Evolutionary conservation across 1,140 invertebrate genomes (phyloP).

Genomic region (Eumaeus atala): DNA sequence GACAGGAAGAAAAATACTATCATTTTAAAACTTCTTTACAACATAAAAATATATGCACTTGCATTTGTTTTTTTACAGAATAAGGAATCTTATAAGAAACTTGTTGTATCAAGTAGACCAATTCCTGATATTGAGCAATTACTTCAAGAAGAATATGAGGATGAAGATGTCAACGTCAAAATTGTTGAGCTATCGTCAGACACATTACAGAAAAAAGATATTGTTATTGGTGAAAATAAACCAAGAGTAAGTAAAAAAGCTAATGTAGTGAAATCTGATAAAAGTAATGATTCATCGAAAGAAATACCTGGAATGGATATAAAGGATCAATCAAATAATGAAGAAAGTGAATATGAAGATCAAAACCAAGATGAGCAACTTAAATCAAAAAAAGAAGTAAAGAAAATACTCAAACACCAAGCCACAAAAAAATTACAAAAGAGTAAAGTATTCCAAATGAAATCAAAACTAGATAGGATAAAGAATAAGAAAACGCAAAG

Average conservation of each 20-base stretch:
- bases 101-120: constrained; percentile 77
- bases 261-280: constrained; percentile 28
- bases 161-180: constrained; percentile 84
- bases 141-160: constrained; percentile 79
- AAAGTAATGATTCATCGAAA: constrained; percentile 28
- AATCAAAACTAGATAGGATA: constrained; percentile 79
- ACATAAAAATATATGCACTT: constrained; percentile 14
- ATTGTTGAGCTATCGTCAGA: constrained; percentile 81
- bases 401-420: constrained; percentile 79
- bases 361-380: constrained; percentile 60
- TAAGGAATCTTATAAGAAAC: constrained; percentile 79
- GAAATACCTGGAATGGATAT: constrained; percentile 62
- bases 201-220: constrained; percentile 77
- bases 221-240: constrained; percentile 82
- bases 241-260: constrained; percentile 52
- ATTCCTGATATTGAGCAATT: constrained; percentile 81
- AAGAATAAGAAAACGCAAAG: constrained; percentile 76
- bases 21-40: too few relatives aligned
- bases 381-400: constrained; percentile 78
- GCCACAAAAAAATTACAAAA: constrained; percentile 81
- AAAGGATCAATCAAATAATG: constrained; percentile 56
- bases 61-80: constrained; percentile 73
- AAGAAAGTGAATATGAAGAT: constrained; percentile 53
- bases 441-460: constrained; percentile 83
- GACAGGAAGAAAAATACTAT: too few relatives aligned